Evolutionary conservation across 1,140 invertebrate species (phyloP).

Genomic region (Drosophila navojoa): DNA sequence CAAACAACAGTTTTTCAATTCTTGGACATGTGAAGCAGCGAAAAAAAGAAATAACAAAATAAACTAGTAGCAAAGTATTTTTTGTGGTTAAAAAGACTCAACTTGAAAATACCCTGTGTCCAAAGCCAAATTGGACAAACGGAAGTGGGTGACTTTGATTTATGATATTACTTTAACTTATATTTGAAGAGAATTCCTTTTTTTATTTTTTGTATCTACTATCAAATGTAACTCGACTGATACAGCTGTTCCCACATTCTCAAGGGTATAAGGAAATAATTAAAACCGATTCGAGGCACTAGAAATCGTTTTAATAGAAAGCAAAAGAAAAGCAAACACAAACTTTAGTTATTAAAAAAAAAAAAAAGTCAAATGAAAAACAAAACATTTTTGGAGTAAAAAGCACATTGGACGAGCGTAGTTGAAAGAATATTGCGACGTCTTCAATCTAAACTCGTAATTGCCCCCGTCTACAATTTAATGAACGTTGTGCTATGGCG

Average conservation of each 20-base stretch:
- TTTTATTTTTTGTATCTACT: no score
- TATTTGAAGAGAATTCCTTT: not conserved
- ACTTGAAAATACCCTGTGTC: not conserved
- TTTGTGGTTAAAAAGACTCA: not conserved
- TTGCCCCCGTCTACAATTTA: conserved; percentile 41
- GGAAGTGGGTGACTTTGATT: no score
- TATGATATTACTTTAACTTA: not conserved
- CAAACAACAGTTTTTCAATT: conserved; percentile 44
- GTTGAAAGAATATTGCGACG: conserved; percentile 45
- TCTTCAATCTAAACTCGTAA: conserved; percentile 30
- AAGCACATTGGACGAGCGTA: conserved; percentile 24
- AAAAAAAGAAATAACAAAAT: not conserved
- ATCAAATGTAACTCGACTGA: no score
- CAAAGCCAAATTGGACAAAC: not conserved
- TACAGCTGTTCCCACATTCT: not conserved
- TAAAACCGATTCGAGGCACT: conserved; percentile 8
- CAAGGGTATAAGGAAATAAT: conserved; percentile 12
- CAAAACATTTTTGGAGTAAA: conserved; percentile 23
- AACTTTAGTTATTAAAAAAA: not conserved
- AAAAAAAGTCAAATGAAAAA: not conserved
- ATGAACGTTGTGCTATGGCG: conserved; percentile 16
- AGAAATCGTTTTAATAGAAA: conserved; percentile 35
- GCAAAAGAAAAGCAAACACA: conserved; percentile 44
- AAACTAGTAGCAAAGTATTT: not conserved
- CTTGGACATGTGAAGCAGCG: conserved; percentile 11